Evolutionary conservation across 2,888 invertebrate species (phyloP).

Genomic region (Lagria hirta): DNA sequence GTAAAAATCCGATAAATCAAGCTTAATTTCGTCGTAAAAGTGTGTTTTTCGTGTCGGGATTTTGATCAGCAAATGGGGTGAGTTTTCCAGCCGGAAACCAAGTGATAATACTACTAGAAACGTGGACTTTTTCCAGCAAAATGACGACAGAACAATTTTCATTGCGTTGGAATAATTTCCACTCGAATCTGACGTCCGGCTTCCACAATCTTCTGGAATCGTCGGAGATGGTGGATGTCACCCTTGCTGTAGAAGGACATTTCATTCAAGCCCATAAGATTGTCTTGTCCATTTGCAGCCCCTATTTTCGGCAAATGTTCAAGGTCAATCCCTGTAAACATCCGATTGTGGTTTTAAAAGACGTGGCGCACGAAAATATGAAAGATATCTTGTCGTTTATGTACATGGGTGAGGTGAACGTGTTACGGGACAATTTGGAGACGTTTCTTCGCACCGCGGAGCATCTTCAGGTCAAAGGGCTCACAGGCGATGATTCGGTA

Average conservation of each 20-base stretch:
- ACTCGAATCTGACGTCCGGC: conserved; percentile 71
- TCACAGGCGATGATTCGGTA: conserved; percentile 59
- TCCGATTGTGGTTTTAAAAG: conserved; percentile 72
- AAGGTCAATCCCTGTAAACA: conserved; percentile 72
- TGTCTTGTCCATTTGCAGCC: conserved; percentile 76
- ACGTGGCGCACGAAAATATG: conserved; percentile 68
- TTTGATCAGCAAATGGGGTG: no score
- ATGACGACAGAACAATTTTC: conserved; percentile 70
- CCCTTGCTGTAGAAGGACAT: conserved; percentile 75
- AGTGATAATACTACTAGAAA: conserved; percentile 22
- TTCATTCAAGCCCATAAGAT: conserved; percentile 76
- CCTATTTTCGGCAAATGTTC: conserved; percentile 75
- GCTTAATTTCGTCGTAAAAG: conserved; percentile 10
- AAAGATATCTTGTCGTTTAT: conserved; percentile 72
- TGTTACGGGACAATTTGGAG: conserved; percentile 67
- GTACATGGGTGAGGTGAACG: conserved; percentile 74
- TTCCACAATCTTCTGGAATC: conserved; percentile 71
- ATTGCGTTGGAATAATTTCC: conserved; percentile 78
- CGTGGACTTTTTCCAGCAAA: conserved; percentile 32
- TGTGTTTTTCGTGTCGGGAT: background rate
- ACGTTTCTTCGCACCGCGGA: conserved; percentile 73
- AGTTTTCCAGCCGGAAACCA: no score
- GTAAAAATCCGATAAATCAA: conserved; percentile 3
- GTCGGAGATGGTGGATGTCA: conserved; percentile 76
- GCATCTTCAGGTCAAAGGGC: conserved; percentile 69